phyloP scores from a whole-genome alignment of 1,140 invertebrate genomes.

The Venturia canescens region DNA sequence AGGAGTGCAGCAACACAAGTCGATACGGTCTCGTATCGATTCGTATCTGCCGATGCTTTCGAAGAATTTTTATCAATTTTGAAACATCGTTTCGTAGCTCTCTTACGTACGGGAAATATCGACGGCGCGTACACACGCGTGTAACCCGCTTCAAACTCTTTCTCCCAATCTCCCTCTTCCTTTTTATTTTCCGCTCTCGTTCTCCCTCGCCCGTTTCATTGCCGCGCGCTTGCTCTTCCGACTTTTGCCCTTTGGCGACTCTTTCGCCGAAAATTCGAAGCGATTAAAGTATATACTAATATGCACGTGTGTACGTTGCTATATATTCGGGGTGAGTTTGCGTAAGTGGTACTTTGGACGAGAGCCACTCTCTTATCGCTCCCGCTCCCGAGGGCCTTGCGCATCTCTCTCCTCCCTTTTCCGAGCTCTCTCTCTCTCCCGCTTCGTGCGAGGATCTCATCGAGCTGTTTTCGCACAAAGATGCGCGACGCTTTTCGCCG shows the following conservation, averaged over 20 bases:
- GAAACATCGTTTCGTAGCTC: background rate
- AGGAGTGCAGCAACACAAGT: no score
- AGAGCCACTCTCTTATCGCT: slow-evolving; percentile 25
- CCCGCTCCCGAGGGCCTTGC: slow-evolving; percentile 28
- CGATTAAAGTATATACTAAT: slow-evolving; percentile 37
- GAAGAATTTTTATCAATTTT: slow-evolving; percentile 13
- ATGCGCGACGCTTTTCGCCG: no score
- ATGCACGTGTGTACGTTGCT: slow-evolving; percentile 15
- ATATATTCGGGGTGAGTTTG: slow-evolving; percentile 36
- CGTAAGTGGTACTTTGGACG: slow-evolving; percentile 40
- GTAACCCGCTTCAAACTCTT: background rate
- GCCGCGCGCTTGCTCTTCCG: background rate
- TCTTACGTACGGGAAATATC: background rate
- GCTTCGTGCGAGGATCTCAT: background rate
- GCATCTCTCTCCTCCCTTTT: background rate
- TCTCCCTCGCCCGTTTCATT: background rate
- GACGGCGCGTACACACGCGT: background rate
- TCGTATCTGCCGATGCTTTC: slow-evolving; percentile 6
- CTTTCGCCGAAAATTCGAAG: slow-evolving; percentile 35
- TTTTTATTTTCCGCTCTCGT: slow-evolving; percentile 15
- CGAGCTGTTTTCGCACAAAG: no score
- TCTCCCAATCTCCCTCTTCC: background rate
- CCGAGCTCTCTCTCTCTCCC: background rate
- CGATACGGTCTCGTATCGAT: no score
- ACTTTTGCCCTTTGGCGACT: slow-evolving; percentile 33